These are phyloP conservation scores for Drosophila algonquin DNA, from an alignment of 2,888 invertebrate species.

Conservation along the genomic window DNA sequence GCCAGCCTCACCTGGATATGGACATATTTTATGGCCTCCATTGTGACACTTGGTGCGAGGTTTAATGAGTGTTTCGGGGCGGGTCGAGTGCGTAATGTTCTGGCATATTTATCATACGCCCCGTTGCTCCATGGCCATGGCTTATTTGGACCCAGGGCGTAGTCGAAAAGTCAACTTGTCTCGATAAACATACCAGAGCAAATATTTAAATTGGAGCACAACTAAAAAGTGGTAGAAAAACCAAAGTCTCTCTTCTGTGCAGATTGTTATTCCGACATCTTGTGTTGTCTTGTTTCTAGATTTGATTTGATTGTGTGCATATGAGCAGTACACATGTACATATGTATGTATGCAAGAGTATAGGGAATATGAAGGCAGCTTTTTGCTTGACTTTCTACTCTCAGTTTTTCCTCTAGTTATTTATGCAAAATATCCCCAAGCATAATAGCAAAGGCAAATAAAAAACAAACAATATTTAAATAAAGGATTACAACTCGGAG, in stretches of 20 bases:
- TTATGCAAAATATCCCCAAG: conserved; percentile 73
- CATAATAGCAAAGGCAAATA: conserved; percentile 71
- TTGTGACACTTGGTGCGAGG: conserved; percentile 47
- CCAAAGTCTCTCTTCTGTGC: conserved; percentile 6
- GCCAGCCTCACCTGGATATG: conserved; percentile 7
- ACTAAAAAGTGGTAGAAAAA: conserved; percentile 29
- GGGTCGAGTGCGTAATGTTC: conserved; percentile 38
- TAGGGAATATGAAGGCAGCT: neutral
- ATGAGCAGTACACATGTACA: conserved; percentile 5
- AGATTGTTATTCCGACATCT: conserved; percentile 36
- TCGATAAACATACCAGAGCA: conserved; percentile 37
- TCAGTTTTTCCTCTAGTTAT: conserved; percentile 59
- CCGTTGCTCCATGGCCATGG: conserved; percentile 1
- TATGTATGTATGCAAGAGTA: conserved; percentile 5
- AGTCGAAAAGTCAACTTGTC: conserved; percentile 49
- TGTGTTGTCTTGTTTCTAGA: conserved; percentile 2
- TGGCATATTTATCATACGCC: conserved; percentile 42
- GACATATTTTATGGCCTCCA: conserved; percentile 29
- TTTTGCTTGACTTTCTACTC: conserved; percentile 34
- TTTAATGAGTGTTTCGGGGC: conserved; percentile 54
- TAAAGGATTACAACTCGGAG: conserved; percentile 69
- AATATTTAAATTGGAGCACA: conserved; percentile 48
- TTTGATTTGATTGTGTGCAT: conserved; percentile 49
- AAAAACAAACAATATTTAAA: conserved; percentile 71
- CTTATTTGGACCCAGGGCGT: neutral